These are phyloP conservation scores for Hippopotamyrus pictus DNA, from an alignment of 2,797 vertebrate species.

Conservation along the genomic window DNA sequence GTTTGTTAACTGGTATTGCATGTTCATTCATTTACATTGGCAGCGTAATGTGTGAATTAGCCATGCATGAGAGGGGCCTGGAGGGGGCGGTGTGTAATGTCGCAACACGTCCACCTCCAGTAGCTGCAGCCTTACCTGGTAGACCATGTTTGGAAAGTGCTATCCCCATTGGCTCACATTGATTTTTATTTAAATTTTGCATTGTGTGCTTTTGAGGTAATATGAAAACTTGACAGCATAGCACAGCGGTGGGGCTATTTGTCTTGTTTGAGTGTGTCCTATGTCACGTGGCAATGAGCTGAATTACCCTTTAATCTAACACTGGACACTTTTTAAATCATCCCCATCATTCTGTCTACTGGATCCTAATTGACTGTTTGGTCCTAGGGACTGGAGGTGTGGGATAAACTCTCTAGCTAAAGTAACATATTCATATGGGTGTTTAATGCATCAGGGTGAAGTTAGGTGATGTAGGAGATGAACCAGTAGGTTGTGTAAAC, in stretches of 20 bases:
- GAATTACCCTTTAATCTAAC: neutral
- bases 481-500: neutral
- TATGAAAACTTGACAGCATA: neutral
- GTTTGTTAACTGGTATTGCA: neutral
- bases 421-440: neutral
- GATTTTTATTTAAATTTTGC: neutral
- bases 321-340: neutral
- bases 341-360: neutral
- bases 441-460: neutral
- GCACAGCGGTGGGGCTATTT: neutral
- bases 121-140: neutral
- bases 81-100: neutral
- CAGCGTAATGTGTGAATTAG: neutral
- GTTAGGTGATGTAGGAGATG: neutral
- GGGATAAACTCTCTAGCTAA: neutral
- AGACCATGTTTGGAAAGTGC: neutral
- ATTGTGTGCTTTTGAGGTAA: neutral
- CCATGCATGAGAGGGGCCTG: neutral
- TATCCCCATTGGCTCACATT: neutral
- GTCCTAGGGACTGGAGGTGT: neutral
- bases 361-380: neutral
- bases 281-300: neutral
- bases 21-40: neutral
- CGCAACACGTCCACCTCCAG: neutral
- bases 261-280: neutral